A percentile compares a stretch with the other conserved stretches of the same genome.
These are phyloP conservation scores for Urocynchramus pylzowi DNA, from an alignment of 2,113 vertebrate genomes.

Conservation along the genomic window DNA sequence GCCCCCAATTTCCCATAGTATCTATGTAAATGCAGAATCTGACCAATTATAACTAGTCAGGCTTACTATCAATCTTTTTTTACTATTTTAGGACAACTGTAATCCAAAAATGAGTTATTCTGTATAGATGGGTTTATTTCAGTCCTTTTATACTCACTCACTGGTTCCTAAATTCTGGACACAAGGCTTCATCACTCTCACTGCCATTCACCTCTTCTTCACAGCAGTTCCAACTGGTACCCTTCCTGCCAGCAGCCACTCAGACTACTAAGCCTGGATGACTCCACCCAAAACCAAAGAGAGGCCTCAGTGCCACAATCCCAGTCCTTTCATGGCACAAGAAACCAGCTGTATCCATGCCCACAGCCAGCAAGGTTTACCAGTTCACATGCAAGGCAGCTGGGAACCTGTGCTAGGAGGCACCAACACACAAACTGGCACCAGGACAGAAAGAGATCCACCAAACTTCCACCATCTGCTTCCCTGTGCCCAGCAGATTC, in stretches of 20 bases:
- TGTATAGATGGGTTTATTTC: background rate
- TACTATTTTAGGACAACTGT: background rate
- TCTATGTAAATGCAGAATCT: background rate
- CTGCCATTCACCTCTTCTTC: background rate
- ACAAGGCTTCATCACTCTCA: background rate
- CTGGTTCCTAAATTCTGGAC: background rate
- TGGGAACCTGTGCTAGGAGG: background rate
- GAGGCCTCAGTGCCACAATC: background rate
- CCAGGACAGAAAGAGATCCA: background rate
- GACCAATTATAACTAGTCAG: background rate
- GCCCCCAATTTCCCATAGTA: accelerated
- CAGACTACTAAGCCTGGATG: background rate
- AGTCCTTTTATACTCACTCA: background rate
- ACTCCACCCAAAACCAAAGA: background rate
- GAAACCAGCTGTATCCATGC: background rate
- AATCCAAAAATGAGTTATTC: background rate
- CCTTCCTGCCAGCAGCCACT: background rate
- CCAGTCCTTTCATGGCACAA: background rate
- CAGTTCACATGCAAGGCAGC: background rate
- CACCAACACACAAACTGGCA: background rate
- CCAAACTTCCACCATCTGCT: background rate
- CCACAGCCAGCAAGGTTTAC: background rate
- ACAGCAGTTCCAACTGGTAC: background rate
- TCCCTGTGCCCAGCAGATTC: background rate
- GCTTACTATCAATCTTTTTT: background rate